Evolutionary conservation across 2,888 invertebrate species (phyloP).

Genomic region (Arctia plantaginis): DNA sequence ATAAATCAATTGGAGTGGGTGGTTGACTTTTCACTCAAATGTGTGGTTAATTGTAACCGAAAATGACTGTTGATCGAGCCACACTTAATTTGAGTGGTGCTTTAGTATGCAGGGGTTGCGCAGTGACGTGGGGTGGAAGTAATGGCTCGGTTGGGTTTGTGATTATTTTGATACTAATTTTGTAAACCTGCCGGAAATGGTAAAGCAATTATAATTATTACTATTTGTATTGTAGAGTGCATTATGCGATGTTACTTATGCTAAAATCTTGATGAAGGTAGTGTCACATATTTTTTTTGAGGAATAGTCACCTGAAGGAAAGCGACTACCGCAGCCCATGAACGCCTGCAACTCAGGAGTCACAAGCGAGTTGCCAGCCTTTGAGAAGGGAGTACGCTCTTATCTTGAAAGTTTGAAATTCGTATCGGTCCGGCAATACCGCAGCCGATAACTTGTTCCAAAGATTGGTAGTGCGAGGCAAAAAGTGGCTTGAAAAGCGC

Average conservation of each 20-base stretch:
- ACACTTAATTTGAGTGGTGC: constrained; percentile 87
- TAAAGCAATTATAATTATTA: constrained; percentile 65
- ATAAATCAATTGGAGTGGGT: constrained; percentile 87
- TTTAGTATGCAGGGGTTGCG: constrained; percentile 72
- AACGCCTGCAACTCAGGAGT: no score
- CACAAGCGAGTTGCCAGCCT: no score
- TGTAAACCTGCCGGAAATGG: constrained; percentile 69
- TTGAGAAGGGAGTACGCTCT: no score
- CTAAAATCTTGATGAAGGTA: not conserved
- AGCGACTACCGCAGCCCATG: no score
- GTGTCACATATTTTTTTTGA: no score
- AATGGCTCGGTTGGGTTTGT: constrained; percentile 78
- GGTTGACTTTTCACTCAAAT: constrained; percentile 87
- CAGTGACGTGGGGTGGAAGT: constrained; percentile 65
- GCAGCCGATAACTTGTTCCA: no score
- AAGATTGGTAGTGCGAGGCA: no score
- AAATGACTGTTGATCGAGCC: constrained; percentile 87
- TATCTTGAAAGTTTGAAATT: no score
- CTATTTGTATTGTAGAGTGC: constrained; percentile 47
- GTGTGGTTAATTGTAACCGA: constrained; percentile 87
- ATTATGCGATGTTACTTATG: constrained; percentile 15
- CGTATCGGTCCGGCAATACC: no score
- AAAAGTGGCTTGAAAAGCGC: no score
- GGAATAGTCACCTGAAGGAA: no score
- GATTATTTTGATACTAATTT: constrained; percentile 79